Base-by-base conservation (phyloP, 2,113 vertebrate species). In the Pteropus alecto region DNA sequence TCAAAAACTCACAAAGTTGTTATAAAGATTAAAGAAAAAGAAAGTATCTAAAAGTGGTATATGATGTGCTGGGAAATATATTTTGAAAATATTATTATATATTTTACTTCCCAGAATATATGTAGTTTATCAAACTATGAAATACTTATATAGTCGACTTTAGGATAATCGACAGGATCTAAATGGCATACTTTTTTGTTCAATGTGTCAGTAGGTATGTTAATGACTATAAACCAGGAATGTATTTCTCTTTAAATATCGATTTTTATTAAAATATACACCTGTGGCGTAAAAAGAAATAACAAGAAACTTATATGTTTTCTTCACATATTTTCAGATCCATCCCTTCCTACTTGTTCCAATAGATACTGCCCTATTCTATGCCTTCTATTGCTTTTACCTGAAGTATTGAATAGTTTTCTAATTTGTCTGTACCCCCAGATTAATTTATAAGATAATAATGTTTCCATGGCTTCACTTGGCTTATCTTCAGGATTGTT, bases 201-300 rank as follows among this genome's bases (percentile, higher is more conserved):
- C 35, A 63, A 38, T 7, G 28, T 88, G 15, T 48, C 38, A 65
- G 48, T 35, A 76, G 22, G 58, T 87, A 84, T 70, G 11, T 41
- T 88, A 79, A n/a, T 74, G 33, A 87, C 83, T 76, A 51, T 60
- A 73, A 85, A 85, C 14, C 21, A 51, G n/a, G 0, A 51, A 41
- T 51, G 22, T 71, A 38, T 87, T 94, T 91, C 41, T 92, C 35
- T 73, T 93, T 65, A 94, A 91, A 68, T 87, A 46, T 24, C 41
- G 76, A 35, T 60, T 77, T 58, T 48, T 68, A 67, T 68, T 87
- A 54, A 83, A 60, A 10, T 70, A 48, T 16, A 96, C 2, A 60
- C 10, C 48, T 51, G 6, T 83, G 43, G 24, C 24, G 84, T 63
- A 28, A 61, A 91, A 92, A 65, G 14, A 65, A 78, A 84, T 78